A percentile compares a stretch with the other conserved stretches of the same genome.
phyloP scores from a whole-genome alignment of 2,113 vertebrate species.

The Neodontobutis hainanensis region DNA sequence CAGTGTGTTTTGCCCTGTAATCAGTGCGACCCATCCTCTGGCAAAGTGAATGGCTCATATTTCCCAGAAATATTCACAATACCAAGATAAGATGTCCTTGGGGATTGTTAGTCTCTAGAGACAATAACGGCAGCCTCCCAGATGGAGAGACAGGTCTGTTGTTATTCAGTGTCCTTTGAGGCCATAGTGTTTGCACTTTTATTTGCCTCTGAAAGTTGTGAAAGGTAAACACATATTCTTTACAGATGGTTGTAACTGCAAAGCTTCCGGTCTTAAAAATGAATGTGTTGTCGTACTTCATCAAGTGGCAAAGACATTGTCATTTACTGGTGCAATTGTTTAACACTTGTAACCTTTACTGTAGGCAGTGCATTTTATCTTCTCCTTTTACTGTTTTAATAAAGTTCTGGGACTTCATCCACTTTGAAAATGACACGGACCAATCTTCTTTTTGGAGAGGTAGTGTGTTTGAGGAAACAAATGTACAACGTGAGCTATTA shows the following conservation, averaged over 20 bases:
- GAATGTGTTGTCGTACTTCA: conserved; percentile 23
- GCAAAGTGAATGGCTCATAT: conserved; percentile 17
- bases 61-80: conserved; percentile 28
- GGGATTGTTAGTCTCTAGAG: no score
- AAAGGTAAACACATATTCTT: conserved; percentile 26
- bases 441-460: conserved; percentile 9
- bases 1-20: background rate
- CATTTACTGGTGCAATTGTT: conserved; percentile 14
- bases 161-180: conserved; percentile 28
- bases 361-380: conserved; percentile 10
- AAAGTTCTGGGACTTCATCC: conserved; percentile 7
- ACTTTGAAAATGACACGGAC: conserved; percentile 7
- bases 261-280: conserved; percentile 15
- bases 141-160: conserved; percentile 17
- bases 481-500: no score
- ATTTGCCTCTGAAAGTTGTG: conserved; percentile 28
- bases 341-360: conserved; percentile 19
- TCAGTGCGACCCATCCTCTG: conserved; percentile 17
- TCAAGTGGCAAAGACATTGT: conserved; percentile 1
- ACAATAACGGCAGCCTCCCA: conserved; percentile 22
- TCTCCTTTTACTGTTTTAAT: conserved; percentile 16
- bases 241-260: no score
- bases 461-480: background rate
- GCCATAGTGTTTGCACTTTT: conserved; percentile 16
- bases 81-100: conserved; percentile 31